phyloP scores from a whole-genome alignment of 2,797 vertebrate genomes.

The Hirundo rustica region DNA sequence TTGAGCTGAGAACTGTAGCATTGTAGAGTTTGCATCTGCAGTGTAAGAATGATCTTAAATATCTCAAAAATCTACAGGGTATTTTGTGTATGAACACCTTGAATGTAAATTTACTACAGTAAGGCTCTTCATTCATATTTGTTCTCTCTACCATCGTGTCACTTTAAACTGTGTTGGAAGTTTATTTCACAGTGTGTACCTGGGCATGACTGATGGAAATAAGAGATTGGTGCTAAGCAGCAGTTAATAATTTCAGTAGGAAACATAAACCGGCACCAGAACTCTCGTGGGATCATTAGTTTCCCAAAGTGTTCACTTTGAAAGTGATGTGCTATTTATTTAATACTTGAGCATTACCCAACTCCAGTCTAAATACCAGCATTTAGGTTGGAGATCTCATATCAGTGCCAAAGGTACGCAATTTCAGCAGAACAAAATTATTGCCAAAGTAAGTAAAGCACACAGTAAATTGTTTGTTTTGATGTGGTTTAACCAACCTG shows the following conservation, averaged over 20 bases:
- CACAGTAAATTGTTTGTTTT: not conserved
- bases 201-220: not conserved
- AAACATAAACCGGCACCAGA: not conserved
- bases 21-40: not conserved
- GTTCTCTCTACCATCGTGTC: not conserved
- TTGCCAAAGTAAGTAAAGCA: not conserved
- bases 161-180: not conserved
- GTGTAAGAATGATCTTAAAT: not conserved
- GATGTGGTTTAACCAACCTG: not conserved
- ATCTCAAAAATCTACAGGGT: not conserved
- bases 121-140: not conserved
- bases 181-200: not conserved
- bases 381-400: not conserved
- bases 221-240: not conserved
- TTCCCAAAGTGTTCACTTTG: not conserved
- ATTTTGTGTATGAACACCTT: not conserved
- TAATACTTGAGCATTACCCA: not conserved
- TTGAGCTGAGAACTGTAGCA: not conserved
- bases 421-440: not conserved
- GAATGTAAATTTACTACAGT: not conserved
- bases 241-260: not conserved
- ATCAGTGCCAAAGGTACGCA: not conserved
- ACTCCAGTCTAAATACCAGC: not conserved
- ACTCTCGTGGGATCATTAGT: not conserved
- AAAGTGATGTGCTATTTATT: not conserved